A percentile compares a stretch with the other conserved stretches of the same genome.
These are phyloP conservation scores for Parnassius smintheus DNA, from an alignment of 2,888 invertebrate genomes.

Conservation along the genomic window DNA sequence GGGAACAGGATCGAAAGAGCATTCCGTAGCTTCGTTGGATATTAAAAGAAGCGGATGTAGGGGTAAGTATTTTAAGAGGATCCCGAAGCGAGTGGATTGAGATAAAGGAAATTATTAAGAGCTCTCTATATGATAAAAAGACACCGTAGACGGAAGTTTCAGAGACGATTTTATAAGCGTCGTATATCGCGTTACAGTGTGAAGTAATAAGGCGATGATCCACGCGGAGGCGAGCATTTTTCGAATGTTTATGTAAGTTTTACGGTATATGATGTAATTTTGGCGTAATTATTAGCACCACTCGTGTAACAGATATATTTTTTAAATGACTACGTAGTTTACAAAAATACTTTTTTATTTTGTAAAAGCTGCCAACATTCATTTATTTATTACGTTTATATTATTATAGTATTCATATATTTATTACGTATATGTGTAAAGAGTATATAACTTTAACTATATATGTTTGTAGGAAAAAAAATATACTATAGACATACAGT, in stretches of 20 bases:
- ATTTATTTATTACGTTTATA: neutral
- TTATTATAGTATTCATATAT: neutral
- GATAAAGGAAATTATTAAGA: constrained; percentile 80
- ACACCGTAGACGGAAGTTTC: constrained; percentile 70
- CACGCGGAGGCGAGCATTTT: constrained; percentile 63
- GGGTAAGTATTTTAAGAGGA: constrained; percentile 80
- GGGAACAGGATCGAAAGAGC: constrained; percentile 63
- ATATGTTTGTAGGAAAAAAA: constrained; percentile 2
- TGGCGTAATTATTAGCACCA: no score
- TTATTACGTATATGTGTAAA: neutral
- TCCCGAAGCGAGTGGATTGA: constrained; percentile 72
- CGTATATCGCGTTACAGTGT: constrained; percentile 59
- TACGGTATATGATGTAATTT: constrained; percentile 38
- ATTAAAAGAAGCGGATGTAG: constrained; percentile 80
- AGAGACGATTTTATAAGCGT: constrained; percentile 54
- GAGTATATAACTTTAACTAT: neutral
- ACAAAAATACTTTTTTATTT: no score
- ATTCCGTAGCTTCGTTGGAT: constrained; percentile 73
- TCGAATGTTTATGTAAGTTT: constrained; percentile 63
- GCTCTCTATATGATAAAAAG: constrained; percentile 61
- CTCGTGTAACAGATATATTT: no score
- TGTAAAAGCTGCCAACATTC: neutral
- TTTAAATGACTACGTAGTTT: no score
- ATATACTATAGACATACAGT: neutral
- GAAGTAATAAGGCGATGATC: constrained; percentile 61